Evolutionary conservation across 2,797 vertebrate species (phyloP).

Genomic region (Phalanger gymnotis): DNA sequence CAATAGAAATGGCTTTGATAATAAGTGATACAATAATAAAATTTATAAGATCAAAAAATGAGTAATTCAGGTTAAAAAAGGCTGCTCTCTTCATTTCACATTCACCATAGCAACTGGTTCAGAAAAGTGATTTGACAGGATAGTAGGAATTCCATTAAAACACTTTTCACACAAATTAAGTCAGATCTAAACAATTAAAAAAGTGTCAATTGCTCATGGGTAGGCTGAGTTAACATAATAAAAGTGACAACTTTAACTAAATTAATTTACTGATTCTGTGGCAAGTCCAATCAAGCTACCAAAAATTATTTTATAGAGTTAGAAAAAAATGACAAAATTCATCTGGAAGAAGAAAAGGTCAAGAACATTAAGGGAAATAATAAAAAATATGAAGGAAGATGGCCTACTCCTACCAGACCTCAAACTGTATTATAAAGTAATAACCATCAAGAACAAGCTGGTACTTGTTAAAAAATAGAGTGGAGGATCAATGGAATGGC

Average conservation of each 20-base stretch:
- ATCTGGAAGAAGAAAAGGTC: neutral
- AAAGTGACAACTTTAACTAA: neutral
- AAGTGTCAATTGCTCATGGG: neutral
- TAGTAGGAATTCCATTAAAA: neutral
- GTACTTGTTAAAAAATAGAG: too few relatives aligned
- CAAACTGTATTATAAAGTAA: neutral
- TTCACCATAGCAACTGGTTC: neutral
- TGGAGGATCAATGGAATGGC: too few relatives aligned
- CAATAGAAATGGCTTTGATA: neutral
- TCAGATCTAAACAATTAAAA: neutral
- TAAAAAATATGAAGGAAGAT: neutral
- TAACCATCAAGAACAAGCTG: neutral
- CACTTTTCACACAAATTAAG: neutral
- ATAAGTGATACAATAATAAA: neutral
- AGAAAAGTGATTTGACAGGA: neutral
- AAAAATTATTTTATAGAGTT: neutral
- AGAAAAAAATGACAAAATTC: too few relatives aligned
- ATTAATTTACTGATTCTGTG: neutral
- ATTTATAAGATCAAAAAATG: neutral
- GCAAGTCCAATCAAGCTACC: neutral
- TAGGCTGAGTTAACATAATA: neutral
- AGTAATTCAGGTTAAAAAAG: too few relatives aligned
- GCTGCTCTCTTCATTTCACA: neutral
- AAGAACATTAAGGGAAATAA: neutral
- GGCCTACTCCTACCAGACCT: neutral